Evolutionary conservation across 2,888 invertebrate genomes (phyloP), one percentile per base, ranked within the genome.

Genomic region (Meliscaeva auricollis): DNA sequence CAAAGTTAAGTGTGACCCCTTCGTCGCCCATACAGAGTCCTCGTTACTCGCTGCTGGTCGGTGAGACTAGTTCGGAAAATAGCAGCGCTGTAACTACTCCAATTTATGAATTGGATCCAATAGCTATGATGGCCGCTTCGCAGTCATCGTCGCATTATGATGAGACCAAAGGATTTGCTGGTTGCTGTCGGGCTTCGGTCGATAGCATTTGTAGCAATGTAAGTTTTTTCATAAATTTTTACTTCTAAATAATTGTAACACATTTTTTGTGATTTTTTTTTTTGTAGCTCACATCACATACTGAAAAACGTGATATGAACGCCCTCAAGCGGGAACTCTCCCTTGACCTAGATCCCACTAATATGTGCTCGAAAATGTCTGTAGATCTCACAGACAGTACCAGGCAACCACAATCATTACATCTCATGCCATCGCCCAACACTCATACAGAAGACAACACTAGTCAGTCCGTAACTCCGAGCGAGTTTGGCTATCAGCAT

Each of bases 401-500:
- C 83, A 89, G 17, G 87, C 89, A 69, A 89, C 90, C 58, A 9
- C 78, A 75, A 56, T 87, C 83, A 72, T 88, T 58, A 58, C 85
- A 77, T 80, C 87, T 58, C 78, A 88, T 90, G 58, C 90, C 91
- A 70, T 91, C 92, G 20, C 92, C 92, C 38, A 92, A 91, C 81
- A 91, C 92, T 35, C 88, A 87, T 41, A 88, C 89, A 15, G 89
- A 89, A 26, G 92, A 92, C 87, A 92, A 92, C 87, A 92, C 92
- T 90, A 92, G 92, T 90, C 92, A 92, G 87, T 92, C 92, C 83
- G 91, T 92, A 50, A 92, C 92, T 15, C 92, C 92, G 54, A 92
- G 92, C 84, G 92, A 92, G 87, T 92, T 90, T 87, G 91, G 92
- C 66, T 92, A 92, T 88, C 92, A 92, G 80, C 91, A 92, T 79